Evolutionary conservation across 2,888 invertebrate species (phyloP).

Genomic region (Orthosia incerta): DNA sequence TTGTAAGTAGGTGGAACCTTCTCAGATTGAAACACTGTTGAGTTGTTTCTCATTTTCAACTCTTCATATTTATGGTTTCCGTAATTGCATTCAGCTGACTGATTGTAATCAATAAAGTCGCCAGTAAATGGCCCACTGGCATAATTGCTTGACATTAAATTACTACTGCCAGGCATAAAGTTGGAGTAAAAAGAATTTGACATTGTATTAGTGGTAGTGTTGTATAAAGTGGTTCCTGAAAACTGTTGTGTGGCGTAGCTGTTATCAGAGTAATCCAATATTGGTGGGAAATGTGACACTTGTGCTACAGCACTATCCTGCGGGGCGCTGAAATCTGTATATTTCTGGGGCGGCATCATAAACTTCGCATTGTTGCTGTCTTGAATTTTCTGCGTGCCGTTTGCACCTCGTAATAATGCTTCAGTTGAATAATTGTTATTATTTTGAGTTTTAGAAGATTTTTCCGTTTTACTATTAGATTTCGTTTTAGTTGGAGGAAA

Average conservation of each 20-base stretch:
- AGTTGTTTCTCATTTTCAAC: constrained; percentile 84
- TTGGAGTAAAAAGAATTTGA: constrained; percentile 88
- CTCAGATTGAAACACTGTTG: constrained; percentile 79
- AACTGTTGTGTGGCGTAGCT: constrained; percentile 85
- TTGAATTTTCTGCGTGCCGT: constrained; percentile 82
- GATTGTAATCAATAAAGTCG: constrained; percentile 87
- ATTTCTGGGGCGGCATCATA: constrained; percentile 82
- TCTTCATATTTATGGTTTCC: constrained; percentile 87
- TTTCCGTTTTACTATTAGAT: constrained; percentile 79
- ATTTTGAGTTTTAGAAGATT: constrained; percentile 82
- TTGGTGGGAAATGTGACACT: constrained; percentile 88
- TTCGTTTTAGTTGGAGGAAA: constrained; percentile 82
- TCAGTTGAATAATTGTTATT: constrained; percentile 88
- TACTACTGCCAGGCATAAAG: constrained; percentile 85
- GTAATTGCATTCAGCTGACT: constrained; percentile 85
- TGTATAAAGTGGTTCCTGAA: constrained; percentile 86
- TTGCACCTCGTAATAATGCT: constrained; percentile 84
- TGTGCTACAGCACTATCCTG: constrained; percentile 87
- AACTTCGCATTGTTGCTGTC: constrained; percentile 81
- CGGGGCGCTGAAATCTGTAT: constrained; percentile 80
- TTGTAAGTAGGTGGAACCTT: constrained; percentile 82
- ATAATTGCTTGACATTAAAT: constrained; percentile 86
- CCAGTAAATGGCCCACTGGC: constrained; percentile 82
- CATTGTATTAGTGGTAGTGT: constrained; percentile 86
- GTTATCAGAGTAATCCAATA: constrained; percentile 86